phyloP scores from a whole-genome alignment of 2,113 vertebrate species.

The Cygnus buccinator region DNA sequence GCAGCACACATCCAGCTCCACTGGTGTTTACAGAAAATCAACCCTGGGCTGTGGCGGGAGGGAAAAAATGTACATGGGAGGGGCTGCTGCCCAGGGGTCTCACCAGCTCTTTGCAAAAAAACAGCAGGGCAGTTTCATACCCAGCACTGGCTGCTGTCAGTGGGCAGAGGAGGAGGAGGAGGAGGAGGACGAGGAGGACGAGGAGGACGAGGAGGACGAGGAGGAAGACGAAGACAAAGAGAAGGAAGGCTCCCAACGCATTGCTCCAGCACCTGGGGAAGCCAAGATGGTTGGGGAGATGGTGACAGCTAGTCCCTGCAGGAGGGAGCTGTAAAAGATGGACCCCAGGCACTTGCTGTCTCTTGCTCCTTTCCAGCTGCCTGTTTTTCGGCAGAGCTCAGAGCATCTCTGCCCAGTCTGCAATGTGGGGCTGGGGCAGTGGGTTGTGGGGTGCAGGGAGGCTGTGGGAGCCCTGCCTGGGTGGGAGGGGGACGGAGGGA shows the following conservation, averaged over 20 bases:
- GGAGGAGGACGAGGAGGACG: not conserved
- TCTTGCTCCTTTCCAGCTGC: not conserved
- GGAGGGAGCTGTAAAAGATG: not conserved
- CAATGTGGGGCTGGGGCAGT: not conserved
- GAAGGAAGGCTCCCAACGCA: rapidly evolving
- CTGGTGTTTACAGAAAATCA: not conserved
- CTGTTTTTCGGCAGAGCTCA: rapidly evolving
- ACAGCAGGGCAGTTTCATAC: not conserved
- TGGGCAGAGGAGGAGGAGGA: not conserved
- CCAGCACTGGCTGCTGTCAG: not conserved
- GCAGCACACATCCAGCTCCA: rapidly evolving
- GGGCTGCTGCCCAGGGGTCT: not conserved
- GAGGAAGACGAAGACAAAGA: too few species aligned
- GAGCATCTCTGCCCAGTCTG: rapidly evolving
- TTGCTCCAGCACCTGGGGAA: not conserved
- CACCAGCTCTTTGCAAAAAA: not conserved
- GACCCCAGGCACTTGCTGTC: not conserved
- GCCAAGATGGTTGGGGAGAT: not conserved
- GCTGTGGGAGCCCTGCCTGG: not conserved
- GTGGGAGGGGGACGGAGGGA: too few species aligned
- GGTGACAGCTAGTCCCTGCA: not conserved
- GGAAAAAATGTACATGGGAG: rapidly evolving
- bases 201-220: not conserved
- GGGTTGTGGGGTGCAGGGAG: not conserved
- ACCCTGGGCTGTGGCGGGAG: not conserved